Evolutionary conservation across 2,888 invertebrate genomes (phyloP), one percentile per base, ranked within the genome.

Genomic region (Meiosimyza decipiens): DNA sequence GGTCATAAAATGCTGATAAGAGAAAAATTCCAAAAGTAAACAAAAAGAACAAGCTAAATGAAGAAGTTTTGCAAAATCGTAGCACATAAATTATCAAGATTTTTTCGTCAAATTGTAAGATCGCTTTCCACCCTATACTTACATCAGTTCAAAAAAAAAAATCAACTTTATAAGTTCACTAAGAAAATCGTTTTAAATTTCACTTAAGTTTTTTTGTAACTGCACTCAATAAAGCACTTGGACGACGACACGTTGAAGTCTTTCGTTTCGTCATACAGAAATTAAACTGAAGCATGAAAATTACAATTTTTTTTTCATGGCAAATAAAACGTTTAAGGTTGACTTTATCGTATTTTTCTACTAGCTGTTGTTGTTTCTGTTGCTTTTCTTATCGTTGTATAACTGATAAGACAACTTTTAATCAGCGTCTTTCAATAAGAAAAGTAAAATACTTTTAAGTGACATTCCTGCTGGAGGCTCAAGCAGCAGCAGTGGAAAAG

Each of bases 191-290:
- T 40, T 40, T 40, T 9, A 7, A 40, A 7, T 9, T 40, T 40
- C 40, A 40, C 6, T 40, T 7, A 40, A 40, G 9, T 9, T 9
- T 9, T 40, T 40, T 40, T 40, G 9, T 40, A 40, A 40, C 40
- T 40, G 40, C 40, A 40, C 40, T 40, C 40, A 40, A 40, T 3
- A 40, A 40, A 40, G 7, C 40, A 40, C 40, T 9, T 40, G 40
- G 40, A 40, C 52, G 60, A 52, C 13, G 64, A 47, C 11, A 62
- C 60, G 55, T 73, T 73, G 74, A 76, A 77, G 67, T 73, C 68
- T 72, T 76, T 70, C 68, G 75, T 65, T 66, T 72, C 55, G 16
- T 54, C 52, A 16, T 62, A 63, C 15, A 69, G 33, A 60, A 55
- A 70, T 52, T 60, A 54, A 55, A 73, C 71, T 60, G 60, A 73